A percentile compares a stretch with the other conserved stretches of the same genome.
Conservation (phyloP, 2,888 invertebrate species). For the Noctua janthina region DNA sequence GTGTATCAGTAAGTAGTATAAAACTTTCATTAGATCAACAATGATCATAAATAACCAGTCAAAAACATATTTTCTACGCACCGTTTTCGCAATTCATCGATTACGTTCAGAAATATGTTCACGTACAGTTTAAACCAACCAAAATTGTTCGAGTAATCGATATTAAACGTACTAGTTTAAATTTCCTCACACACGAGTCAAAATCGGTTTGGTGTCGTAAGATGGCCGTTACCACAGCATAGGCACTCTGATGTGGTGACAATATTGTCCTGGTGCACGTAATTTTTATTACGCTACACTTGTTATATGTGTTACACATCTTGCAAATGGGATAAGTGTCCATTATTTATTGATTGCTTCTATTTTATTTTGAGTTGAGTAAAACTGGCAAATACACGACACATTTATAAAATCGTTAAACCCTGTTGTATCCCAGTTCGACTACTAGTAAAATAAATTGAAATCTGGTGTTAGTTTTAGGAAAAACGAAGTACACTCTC, state of each 20-base stretch:
- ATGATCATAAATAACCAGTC: slow-evolving; percentile 60
- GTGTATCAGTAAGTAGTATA: slow-evolving; percentile 3
- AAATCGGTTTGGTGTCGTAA: slow-evolving; percentile 59
- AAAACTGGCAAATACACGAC: background rate
- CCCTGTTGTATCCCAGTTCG: background rate
- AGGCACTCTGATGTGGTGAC: slow-evolving; percentile 59
- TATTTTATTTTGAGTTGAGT: slow-evolving; percentile 1
- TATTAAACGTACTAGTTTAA: slow-evolving; percentile 57
- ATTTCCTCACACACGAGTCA: slow-evolving; percentile 64
- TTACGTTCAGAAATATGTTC: slow-evolving; percentile 71
- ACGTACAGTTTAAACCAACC: slow-evolving; percentile 64
- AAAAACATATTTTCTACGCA: slow-evolving; percentile 58
- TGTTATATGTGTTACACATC: slow-evolving; percentile 28
- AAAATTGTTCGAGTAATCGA: slow-evolving; percentile 65
- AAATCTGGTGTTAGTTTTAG: background rate
- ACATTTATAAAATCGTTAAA: background rate
- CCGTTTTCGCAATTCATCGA: slow-evolving; percentile 68
- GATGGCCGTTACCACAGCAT: slow-evolving; percentile 46
- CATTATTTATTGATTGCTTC: slow-evolving; percentile 29
- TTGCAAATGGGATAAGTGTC: slow-evolving; percentile 29
- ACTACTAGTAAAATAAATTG: background rate
- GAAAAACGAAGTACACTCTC: background rate
- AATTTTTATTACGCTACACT: slow-evolving; percentile 47
- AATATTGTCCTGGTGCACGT: slow-evolving; percentile 46
- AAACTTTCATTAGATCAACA: slow-evolving; percentile 58